Evolutionary conservation across 2,888 invertebrate genomes (phyloP), one percentile per base, ranked within the genome.

Genomic region (Nebria salina): DNA sequence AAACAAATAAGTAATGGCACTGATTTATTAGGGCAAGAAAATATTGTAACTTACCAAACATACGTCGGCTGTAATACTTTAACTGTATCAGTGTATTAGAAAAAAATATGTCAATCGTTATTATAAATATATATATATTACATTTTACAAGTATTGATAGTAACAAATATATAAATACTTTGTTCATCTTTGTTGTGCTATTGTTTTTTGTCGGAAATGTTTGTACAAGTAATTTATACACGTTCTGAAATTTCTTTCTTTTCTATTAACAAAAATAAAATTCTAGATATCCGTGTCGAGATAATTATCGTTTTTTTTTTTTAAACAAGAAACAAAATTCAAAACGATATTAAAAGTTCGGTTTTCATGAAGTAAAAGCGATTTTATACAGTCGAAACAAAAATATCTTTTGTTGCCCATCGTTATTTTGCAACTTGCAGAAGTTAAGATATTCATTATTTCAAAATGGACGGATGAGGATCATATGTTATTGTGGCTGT

Each of bases 11-110:
- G 70, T 34, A 75, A 81, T 81, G 81, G 81, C 81, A 81, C 81
- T 76, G 76, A 65, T 65, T 76, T 80, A 34, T 66, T 75, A 81
- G 76, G 81, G 81, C 81, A 81, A 81, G 81, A 81, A 81, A 81
- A 81, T 73, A 77, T 77, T 54, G 54, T 34, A 65, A 77, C 64
- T 72, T 65, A 43, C 25, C 78, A 74, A 78, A 66, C 77, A 77
- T 54, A 54, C 13, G 54, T 54, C 13, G 54, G 54, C 54, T 54
- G 54, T 54, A 54, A 54, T 54, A 54, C 54, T 54, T 54, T 54
- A 7, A 54, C 54, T 11, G 54, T 54, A 54, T 54, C 54, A 54
- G 54, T 54, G 54, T 54, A 54, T 54, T 54, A 54, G 54, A 2
- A 54, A 54, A 54, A 54, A 54, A 54, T 54, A 54, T 54, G 6